Conservation (phyloP, 2,797 vertebrate species). For the Furcifer pardalis region DNA sequence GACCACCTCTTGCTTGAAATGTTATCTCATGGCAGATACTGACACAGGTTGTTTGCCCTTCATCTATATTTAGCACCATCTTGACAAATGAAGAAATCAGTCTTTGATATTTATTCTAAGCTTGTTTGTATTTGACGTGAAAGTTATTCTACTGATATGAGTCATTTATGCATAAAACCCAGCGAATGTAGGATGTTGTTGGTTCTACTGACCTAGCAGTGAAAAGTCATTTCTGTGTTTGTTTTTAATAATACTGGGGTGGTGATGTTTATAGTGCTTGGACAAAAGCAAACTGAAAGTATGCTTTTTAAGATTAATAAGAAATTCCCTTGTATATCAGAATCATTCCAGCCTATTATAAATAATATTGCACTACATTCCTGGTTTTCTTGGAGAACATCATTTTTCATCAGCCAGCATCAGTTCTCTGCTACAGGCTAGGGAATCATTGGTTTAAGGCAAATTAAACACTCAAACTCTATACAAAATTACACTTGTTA, state of each 20-base stretch:
- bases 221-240: slow-evolving; percentile 2
- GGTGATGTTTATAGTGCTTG: not conserved
- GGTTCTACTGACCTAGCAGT: not conserved
- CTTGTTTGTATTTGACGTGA: not conserved
- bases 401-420: not conserved
- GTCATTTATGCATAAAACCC: not conserved
- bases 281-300: not conserved
- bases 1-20: slow-evolving; percentile 60
- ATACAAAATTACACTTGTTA: not conserved
- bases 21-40: slow-evolving; percentile 60
- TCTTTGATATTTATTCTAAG: not conserved
- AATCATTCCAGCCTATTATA: not conserved
- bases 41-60: slow-evolving; percentile 51
- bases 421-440: not conserved
- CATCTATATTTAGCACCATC: slow-evolving; percentile 38
- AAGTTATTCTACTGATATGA: slow-evolving; percentile 1
- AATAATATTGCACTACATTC: not conserved
- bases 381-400: not conserved
- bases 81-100: not conserved
- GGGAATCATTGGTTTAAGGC: not conserved
- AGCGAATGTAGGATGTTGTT: not conserved
- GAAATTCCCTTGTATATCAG: not conserved
- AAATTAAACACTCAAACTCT: not conserved
- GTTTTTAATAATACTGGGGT: slow-evolving; percentile 12
- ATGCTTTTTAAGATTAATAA: not conserved